A percentile compares a stretch with the other conserved stretches of the same genome.
Conservation (phyloP, 1,140 invertebrate species). For the Oryctes rhinoceros region DNA sequence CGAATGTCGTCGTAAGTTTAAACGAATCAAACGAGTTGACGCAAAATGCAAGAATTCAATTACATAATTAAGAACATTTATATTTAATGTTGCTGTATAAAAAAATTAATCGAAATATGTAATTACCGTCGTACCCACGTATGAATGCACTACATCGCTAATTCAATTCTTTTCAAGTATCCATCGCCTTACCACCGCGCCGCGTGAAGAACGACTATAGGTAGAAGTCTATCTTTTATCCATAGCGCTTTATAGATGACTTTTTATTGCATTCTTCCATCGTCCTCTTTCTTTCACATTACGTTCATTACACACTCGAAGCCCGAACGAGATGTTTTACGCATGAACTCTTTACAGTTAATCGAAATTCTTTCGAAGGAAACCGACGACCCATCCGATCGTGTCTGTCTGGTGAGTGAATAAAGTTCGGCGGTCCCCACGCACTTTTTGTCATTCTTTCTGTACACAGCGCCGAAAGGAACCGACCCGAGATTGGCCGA, state of each 20-base stretch:
- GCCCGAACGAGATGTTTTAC: slow-evolving; percentile 28
- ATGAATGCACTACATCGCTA: not conserved
- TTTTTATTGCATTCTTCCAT: slow-evolving; percentile 25
- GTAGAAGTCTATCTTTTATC: slow-evolving; percentile 19
- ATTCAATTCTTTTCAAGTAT: not conserved
- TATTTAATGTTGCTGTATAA: too few relatives aligned
- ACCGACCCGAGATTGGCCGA: too few relatives aligned
- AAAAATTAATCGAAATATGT: not conserved
- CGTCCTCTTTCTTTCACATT: slow-evolving; percentile 22
- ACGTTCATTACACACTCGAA: slow-evolving; percentile 30
- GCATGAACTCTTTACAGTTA: slow-evolving; percentile 36
- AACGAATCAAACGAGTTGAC: too few relatives aligned
- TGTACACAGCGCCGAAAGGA: not conserved
- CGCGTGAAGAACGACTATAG: not conserved
- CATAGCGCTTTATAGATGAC: not conserved
- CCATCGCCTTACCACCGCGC: not conserved
- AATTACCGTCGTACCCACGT: not conserved
- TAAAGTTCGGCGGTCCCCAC: slow-evolving; percentile 26
- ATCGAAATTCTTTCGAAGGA: slow-evolving; percentile 37
- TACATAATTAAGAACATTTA: too few relatives aligned
- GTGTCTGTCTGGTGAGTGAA: slow-evolving; percentile 29
- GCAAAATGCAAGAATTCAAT: too few relatives aligned
- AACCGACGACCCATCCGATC: slow-evolving; percentile 20
- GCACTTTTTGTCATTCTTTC: slow-evolving; percentile 24
- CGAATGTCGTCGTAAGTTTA: too few relatives aligned